Evolutionary conservation across 2,797 vertebrate species (phyloP), one percentile per base, ranked within the genome.

Genomic region (Neosalanx taihuensis): DNA sequence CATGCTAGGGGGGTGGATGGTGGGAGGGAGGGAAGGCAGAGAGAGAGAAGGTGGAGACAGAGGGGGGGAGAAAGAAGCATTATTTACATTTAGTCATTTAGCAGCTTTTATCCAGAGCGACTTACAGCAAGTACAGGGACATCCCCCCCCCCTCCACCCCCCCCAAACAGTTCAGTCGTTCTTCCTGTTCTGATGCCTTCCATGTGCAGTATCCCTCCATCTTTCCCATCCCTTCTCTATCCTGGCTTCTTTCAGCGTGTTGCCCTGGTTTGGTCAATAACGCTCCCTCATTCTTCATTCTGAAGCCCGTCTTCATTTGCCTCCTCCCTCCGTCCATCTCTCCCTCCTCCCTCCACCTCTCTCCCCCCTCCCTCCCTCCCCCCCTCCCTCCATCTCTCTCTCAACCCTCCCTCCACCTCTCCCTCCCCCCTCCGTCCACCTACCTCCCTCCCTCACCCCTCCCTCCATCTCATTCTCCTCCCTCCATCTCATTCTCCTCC

Each of bases 1-100:
- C 87, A 76, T 95, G 90, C 97, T 99, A 20, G 1, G 30, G 17
- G 20, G 29, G 3, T 23, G 81, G 20, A 81, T 17, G 73, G 12
- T 18, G 1, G 41, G 17, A 4, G 46, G 80, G 12, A 80, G 18
- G 76, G 20, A 18, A 35, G 51, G 67, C 13, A 30, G 13, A 17
- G 4, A 51, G 17, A 3, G 23, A 13, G 18, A 12, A 23, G 64
- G 35, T 0, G 5, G 13, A 3, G 26, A 30, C 23, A 5, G 58
- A 7, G 6, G 15, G 58, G 15, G 6, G 5, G 58, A 15, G 18
- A 30, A 1, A 29, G 12, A 30, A 5, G 29, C 3, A 60, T 60
- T 29, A 15, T 26, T 26, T 26, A 26, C 23, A 26, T 26, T 26
- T 26, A 26, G 23, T 26, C 23, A 26, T 26, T 26, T 26, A 26